Evolutionary conservation across 2,113 vertebrate genomes (phyloP).

Genomic region (Pachycephala philippinensis): DNA sequence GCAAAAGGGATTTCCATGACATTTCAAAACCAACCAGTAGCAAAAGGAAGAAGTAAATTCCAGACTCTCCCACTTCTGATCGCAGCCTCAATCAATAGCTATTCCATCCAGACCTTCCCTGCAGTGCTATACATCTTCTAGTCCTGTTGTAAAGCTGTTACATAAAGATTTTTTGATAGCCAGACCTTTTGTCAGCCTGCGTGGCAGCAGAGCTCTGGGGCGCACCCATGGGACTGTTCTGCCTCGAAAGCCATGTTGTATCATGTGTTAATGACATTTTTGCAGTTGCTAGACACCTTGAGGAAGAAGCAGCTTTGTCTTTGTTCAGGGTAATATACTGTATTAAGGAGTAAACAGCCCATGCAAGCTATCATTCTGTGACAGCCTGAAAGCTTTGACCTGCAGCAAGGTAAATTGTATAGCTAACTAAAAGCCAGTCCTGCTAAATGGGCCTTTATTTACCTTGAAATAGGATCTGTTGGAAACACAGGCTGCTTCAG

Average conservation of each 20-base stretch:
- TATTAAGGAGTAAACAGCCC: constrained; percentile 17
- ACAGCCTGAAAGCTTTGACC: constrained; percentile 21
- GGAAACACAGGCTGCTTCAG: background rate
- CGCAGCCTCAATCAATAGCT: background rate
- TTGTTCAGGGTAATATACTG: background rate
- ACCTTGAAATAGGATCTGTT: constrained; percentile 23
- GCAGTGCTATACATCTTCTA: background rate
- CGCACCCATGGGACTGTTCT: background rate
- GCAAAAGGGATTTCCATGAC: background rate
- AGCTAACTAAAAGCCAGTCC: background rate
- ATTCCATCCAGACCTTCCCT: background rate
- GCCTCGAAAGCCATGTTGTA: background rate
- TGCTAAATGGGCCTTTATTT: constrained; percentile 50
- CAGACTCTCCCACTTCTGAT: background rate
- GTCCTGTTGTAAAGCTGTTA: background rate
- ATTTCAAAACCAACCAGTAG: background rate
- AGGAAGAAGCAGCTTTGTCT: constrained; percentile 5
- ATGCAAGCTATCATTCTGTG: background rate
- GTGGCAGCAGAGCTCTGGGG: background rate
- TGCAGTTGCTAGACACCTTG: background rate
- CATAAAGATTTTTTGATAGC: background rate
- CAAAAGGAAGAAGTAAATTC: background rate
- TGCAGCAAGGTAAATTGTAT: constrained; percentile 14
- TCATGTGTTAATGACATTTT: background rate
- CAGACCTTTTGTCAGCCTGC: background rate